Base-by-base conservation (phyloP, 2,888 invertebrate genomes). In the Serrognathus titanus region DNA sequence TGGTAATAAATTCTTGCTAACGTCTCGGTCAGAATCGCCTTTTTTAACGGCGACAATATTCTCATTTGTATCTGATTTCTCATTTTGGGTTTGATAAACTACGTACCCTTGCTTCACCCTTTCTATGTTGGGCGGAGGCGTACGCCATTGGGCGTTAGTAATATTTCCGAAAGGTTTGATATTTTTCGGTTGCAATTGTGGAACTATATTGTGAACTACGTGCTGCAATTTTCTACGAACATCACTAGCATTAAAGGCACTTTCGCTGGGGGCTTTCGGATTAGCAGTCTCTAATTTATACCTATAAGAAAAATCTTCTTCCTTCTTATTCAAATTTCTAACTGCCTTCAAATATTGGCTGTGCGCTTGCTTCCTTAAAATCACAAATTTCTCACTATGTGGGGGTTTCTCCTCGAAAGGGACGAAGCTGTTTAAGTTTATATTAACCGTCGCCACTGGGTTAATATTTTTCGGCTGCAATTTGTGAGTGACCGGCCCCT, bases 131-230 rank as follows among this genome's bases (percentile, higher is more conserved):
- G 49, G 51, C n/a, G 40, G 39, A 0, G 49, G 51, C n/a, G 40
- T 39, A 2, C 51, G 53, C 53, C 53, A 61, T 3, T 20, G 40
- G 8, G 53, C 13, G 12, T 36, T 58, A 8, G 53, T 51, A 7
- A 59, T 37, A 5, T 54, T 57, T 10, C 63, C 61, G 35, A 59
- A 63, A 2, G 63, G 63, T 48, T 58, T 59, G 8, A 63, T 48
- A 37, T 58, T 63, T 13, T 53, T 54, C 1, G 63, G 63, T 40
- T 63, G 63, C 41, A 63, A 48, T 38, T 63, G 63, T 1, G 57
- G 61, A 35, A 50, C 37, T 16, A 31, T 45, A 10, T 52, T 13
- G 2, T 50, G 37, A 7, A 48, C 54, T 1, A 11, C 6, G 11
- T 52, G 55, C n/a, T 52, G 35, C 39, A 35, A 35, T 9, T 40